Percentiles rank a stretch among this genome's conserved stretches.
phyloP scores from a whole-genome alignment of 2,113 vertebrate genomes.

The Nesogale talazaci region DNA sequence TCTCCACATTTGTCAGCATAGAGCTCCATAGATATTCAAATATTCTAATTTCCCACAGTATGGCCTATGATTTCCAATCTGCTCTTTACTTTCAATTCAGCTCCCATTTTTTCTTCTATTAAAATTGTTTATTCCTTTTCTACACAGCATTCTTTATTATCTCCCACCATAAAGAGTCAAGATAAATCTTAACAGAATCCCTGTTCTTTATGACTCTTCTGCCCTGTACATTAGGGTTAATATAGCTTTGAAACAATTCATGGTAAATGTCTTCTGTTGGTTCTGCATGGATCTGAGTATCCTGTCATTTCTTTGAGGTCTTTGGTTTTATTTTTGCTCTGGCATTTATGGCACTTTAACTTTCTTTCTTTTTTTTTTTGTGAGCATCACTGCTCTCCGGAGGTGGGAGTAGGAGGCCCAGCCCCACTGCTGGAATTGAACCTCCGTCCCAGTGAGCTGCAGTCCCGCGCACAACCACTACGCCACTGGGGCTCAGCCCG shows the following conservation, averaged over 20 bases:
- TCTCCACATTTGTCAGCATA: too few relatives aligned
- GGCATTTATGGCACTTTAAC: conserved; percentile 65
- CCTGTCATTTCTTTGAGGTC: conserved; percentile 11
- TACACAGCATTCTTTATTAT: background rate
- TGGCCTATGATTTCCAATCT: conserved; percentile 58
- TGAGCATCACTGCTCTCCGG: too few relatives aligned
- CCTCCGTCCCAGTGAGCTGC: too few relatives aligned
- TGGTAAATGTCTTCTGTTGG: conserved; percentile 51
- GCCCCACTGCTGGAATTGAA: too few relatives aligned
- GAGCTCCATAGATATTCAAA: background rate
- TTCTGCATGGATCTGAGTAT: conserved; percentile 61
- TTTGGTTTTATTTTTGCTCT: conserved; percentile 72
- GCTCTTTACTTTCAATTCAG: conserved; percentile 22
- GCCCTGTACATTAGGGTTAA: conserved; percentile 70
- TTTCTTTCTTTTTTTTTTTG: too few relatives aligned
- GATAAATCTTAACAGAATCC: conserved; percentile 46
- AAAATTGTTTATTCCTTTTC: background rate
- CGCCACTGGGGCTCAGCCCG: conserved; percentile 56
- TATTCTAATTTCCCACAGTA: background rate
- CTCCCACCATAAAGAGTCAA: conserved; percentile 13
- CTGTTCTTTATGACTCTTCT: conserved; percentile 69
- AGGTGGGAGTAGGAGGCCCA: too few relatives aligned
- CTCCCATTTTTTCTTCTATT: background rate
- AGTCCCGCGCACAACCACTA: too few relatives aligned
- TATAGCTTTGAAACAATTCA: background rate